These are phyloP conservation scores for Atta colombica DNA, from an alignment of 1,140 invertebrate genomes.

Conservation along the genomic window DNA sequence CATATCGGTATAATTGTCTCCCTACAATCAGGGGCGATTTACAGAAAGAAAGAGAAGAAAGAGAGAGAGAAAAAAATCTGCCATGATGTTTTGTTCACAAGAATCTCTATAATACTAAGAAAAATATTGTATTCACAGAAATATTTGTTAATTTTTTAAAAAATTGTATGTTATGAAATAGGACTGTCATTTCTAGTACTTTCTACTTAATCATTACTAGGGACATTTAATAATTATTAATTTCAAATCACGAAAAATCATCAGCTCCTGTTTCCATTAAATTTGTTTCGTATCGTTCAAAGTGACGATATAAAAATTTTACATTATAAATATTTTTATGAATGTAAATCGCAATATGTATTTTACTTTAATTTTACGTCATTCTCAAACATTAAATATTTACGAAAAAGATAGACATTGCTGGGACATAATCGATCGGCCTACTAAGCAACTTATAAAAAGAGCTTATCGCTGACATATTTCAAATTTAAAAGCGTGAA, in stretches of 20 bases:
- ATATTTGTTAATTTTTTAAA: neutral
- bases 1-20: neutral
- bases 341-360: conserved; percentile 12
- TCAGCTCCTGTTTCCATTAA: neutral
- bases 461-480: neutral
- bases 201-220: neutral
- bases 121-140: neutral
- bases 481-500: neutral
- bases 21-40: neutral
- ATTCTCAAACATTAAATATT: conserved; percentile 8
- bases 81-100: neutral
- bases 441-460: neutral
- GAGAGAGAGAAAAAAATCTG: neutral
- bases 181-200: neutral
- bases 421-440: conserved; percentile 11
- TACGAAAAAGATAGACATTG: neutral
- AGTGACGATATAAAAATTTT: neutral
- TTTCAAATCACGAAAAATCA: neutral
- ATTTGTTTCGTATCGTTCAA: conserved; percentile 4
- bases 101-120: neutral
- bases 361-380: conserved; percentile 17
- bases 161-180: neutral
- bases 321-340: neutral
- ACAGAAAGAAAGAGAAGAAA: neutral
- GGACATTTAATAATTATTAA: conserved; percentile 1